Evolutionary conservation across 2,888 invertebrate genomes (phyloP), one percentile per base, ranked within the genome.

Genomic region (Philonicus albiceps): DNA sequence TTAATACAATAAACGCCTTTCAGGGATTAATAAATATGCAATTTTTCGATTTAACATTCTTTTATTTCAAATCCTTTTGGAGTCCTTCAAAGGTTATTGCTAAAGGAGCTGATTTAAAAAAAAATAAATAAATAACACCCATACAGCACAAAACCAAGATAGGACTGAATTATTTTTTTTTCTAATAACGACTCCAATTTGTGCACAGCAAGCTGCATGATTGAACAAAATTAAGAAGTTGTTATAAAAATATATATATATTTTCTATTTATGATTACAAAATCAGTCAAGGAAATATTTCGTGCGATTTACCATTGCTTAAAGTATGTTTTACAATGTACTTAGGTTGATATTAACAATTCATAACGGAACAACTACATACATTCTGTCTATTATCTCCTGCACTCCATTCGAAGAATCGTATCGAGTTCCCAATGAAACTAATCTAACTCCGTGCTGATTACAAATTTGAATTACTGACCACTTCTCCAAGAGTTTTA

Each of bases 401-500:
- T 91, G 90, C 4, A 93, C 89, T 73, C 90, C 91, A 55, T 91
- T 90, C n/a, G 91, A 90, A 86, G 90, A 90, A 88, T 94, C 92
- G 88, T 93, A 93, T 3, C 91, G 89, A 8, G 91, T 90, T 49
- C 91, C 91, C 22, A 94, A 90, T 75, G 93, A 92, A 88, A 93
- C 90, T 72, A 93, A 89, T 86, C 93, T 93, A 87, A 93, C 89
- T 74, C 92, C 92, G 80, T 90, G 90, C 85, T 90, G 90, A 88
- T 90, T 91, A 88, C 93, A 90, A 89, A 94, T 90, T 43, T 97
- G 96, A 43, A 98, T 90, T 13, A 97, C 95, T 88, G 95, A 95
- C 96, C 97, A 96, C 89, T 96, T 96, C 88, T 96, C 95, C 55
- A 96, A 95, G 0, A 98, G 92, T 89, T 96, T 96, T 37, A 97